Base-by-base conservation (phyloP, 2,113 vertebrate species). In the Sturnus vulgaris region DNA sequence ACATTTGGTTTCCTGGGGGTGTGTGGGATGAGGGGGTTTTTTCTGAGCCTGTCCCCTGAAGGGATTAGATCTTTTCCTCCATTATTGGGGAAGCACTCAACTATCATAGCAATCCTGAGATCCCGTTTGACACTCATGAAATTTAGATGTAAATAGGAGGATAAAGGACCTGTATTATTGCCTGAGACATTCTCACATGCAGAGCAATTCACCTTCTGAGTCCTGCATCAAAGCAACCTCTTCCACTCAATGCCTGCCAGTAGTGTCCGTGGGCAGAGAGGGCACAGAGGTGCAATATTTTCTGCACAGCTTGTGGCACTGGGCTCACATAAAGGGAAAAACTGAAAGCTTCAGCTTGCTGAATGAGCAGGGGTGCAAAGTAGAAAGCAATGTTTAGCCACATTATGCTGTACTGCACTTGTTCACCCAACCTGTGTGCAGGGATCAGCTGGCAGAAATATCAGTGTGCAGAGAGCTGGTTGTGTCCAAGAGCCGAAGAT, bases 341-440 rank as follows among this genome's bases (percentile, higher is more conserved):
- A 37, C 20, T 65, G 63, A 82, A 76, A 57, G 53, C 65, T 93
- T n/a, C 42, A 65, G 31, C 28, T 87, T 87, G 47, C 70, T 57
- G 66, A 75, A 21, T 15, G 75, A 80, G 31, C 35, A 68, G 49
- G 40, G 2, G 8, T 68, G 60, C 13, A 14, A 44, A 28, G 12
- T 16, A 55, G 31, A 72, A 53, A 46, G 55, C 24, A 9, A 9
- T 28, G 14, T 35, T 66, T 12, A 52, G 31, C n/a, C 12, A 9
- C 23, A 5, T 44, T 0, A 0, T 60, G 42, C 20, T 66, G 13
- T 63, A 6, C 31, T 15, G 20, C 22, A 9, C 19, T 24, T 5
- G 7, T 28, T 69, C 66, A 56, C 13, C 35, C 85, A 75, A 23
- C 7, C 44, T 28, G 30, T 12, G 5, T n/a, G 60, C 19, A 12